Evolutionary conservation across 2,888 invertebrate species (phyloP).

Genomic region (Falcaria lacertinaria): DNA sequence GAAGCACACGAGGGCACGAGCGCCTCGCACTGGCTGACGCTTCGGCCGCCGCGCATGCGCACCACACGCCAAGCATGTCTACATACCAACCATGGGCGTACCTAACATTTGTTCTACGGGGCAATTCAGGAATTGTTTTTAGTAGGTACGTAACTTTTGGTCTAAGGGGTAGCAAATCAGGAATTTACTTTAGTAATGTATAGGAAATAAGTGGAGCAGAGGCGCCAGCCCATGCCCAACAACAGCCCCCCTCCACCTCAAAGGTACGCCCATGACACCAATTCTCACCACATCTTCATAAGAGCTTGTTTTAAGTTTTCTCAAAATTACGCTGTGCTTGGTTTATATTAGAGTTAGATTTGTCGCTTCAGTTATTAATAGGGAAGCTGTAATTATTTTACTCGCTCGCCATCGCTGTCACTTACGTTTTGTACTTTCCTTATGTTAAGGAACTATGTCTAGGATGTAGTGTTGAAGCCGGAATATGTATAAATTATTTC

Average conservation of each 20-base stretch:
- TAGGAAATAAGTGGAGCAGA: too few relatives aligned
- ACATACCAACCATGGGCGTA: slow-evolving; percentile 23
- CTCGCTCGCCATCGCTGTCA: slow-evolving; percentile 43
- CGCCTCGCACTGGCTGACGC: slow-evolving; percentile 38
- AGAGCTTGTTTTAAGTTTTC: slow-evolving; percentile 58
- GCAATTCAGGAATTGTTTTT: too few relatives aligned
- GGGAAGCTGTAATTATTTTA: slow-evolving; percentile 48
- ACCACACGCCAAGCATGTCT: slow-evolving; percentile 34
- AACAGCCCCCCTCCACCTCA: too few relatives aligned
- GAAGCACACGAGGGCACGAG: slow-evolving; percentile 72
- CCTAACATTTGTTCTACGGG: too few relatives aligned
- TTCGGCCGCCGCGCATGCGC: slow-evolving; percentile 29
- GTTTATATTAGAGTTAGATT: slow-evolving; percentile 53
- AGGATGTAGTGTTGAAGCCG: slow-evolving; percentile 11
- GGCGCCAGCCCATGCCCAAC: too few relatives aligned
- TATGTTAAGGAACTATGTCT: slow-evolving; percentile 23
- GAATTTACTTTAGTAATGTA: too few relatives aligned
- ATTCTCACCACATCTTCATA: slow-evolving; percentile 53
- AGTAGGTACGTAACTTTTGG: too few relatives aligned
- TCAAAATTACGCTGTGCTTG: slow-evolving; percentile 57
- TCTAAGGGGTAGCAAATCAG: too few relatives aligned
- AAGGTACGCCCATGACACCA: too few relatives aligned
- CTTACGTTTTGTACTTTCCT: slow-evolving; percentile 33
- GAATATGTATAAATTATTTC: neutral
- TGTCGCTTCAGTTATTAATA: slow-evolving; percentile 46